Evolutionary conservation across 2,888 invertebrate genomes (phyloP), one percentile per base, ranked within the genome.

Genomic region (Clistopyga incitator): DNA sequence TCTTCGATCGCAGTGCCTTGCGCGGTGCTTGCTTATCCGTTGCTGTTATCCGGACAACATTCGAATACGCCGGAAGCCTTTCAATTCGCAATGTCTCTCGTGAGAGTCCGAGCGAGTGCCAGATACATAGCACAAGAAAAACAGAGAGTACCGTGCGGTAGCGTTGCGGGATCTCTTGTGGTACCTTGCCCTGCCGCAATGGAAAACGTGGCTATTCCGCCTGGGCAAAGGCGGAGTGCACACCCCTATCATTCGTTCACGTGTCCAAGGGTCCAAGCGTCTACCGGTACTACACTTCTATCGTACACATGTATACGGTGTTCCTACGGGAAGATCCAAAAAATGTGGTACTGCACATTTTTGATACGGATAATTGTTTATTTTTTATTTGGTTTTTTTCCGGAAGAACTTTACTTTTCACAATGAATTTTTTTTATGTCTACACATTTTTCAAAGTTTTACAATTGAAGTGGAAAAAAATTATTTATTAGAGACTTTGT

Each of bases 1-100:
- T 77, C 52, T 52, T 70, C 76, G 77, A 77, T 80, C 77, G 13
- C 64, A 65, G 77, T 65, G 29, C 72, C 77, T 75, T 42, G 45
- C 65, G 56, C 68, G 83, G 23, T 61, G 83, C 42, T 65, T 75
- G 78, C 82, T 86, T 85, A 85, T 84, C 83, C 82, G 80, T 77
- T 67, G 47, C 78, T 82, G 82, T 85, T 85, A 82, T 84, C 82
- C 78, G 56, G 61, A 76, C 78, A 59, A 78, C 78, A 72, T 78
- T 77, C 77, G 74, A 67, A 68, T 65, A 80, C 72, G 56, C 84
- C 75, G 84, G 76, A 80, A 82, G 80, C 77, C 67, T 84, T 79
- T 84, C 82, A 74, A 77, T 84, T 77, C 70, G 67, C 34, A 34
- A 67, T 25, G 65, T 64, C 54, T 67, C 23, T 38, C 42, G 54